These are phyloP conservation scores for Globodera rostochiensis DNA, from an alignment of 1,140 invertebrate genomes.

Conservation along the genomic window DNA sequence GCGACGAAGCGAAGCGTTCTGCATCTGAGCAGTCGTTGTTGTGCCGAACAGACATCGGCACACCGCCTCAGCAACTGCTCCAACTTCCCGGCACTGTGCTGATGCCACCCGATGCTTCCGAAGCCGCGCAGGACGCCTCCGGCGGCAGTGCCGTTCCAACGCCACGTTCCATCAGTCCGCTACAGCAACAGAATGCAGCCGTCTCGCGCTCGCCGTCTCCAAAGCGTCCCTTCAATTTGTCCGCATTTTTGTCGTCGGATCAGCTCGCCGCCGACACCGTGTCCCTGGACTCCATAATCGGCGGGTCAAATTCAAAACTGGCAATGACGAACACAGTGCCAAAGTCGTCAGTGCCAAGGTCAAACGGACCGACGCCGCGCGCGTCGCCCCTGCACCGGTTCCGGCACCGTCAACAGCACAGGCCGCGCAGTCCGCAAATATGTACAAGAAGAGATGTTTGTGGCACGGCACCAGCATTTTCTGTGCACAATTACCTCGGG, in stretches of 20 bases:
- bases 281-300: constrained; percentile 1
- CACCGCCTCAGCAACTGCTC: neutral
- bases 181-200: neutral
- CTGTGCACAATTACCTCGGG: neutral
- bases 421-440: constrained; percentile 30
- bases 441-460: constrained; percentile 15
- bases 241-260: neutral
- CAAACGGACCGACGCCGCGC: constrained; percentile 21
- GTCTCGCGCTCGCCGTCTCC: neutral
- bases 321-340: neutral
- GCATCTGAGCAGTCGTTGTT: neutral
- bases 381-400: constrained; percentile 29
- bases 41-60: neutral
- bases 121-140: neutral
- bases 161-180: neutral
- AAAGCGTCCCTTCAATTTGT: neutral
- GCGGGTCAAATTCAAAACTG: neutral
- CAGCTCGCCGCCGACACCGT: neutral
- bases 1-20: neutral
- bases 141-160: neutral
- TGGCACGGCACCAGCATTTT: neutral
- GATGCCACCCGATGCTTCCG: neutral
- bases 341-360: neutral
- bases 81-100: neutral
- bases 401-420: constrained; percentile 23